A percentile compares a stretch with the other conserved stretches of the same genome.
phyloP scores from a whole-genome alignment of 1,140 invertebrate species.

The Zaprionus taronus region DNA sequence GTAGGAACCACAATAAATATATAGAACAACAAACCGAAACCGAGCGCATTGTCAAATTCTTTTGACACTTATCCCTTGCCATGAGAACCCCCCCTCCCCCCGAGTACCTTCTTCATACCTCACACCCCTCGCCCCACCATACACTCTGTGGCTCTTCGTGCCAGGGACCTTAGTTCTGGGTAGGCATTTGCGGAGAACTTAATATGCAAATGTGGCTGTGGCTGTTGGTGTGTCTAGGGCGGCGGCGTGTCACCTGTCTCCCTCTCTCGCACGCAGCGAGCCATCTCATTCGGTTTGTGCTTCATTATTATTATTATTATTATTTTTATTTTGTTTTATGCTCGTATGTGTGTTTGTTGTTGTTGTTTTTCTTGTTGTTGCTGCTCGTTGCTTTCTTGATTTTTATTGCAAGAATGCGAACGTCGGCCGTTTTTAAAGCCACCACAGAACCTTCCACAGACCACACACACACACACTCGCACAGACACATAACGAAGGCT shows the following conservation, averaged over 20 bases:
- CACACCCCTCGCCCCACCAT: neutral
- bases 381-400: conserved; percentile 68
- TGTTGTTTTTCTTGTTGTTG: conserved; percentile 40
- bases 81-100: conserved; percentile 5
- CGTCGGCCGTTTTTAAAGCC: conserved; percentile 80
- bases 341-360: conserved; percentile 45
- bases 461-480: conserved; percentile 30
- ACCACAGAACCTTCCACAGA: conserved; percentile 50
- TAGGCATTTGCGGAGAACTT: conserved; percentile 26
- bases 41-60: conserved; percentile 79
- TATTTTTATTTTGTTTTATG: conserved; percentile 80
- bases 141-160: conserved; percentile 2
- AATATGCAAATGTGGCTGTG: conserved; percentile 65
- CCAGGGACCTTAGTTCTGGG: conserved; percentile 37
- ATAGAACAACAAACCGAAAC: conserved; percentile 42
- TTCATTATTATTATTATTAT: conserved; percentile 77
- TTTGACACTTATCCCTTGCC: conserved; percentile 80
- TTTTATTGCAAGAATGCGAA: conserved; percentile 81
- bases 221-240: conserved; percentile 49
- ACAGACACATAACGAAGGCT: conserved; percentile 42
- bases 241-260: conserved; percentile 72
- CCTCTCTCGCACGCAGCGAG: conserved; percentile 50
- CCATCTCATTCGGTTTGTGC: conserved; percentile 50
- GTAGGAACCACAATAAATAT: conserved; percentile 28
- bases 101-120: neutral